Conservation (phyloP, 2,113 vertebrate species). For the Phasianus colchicus region DNA sequence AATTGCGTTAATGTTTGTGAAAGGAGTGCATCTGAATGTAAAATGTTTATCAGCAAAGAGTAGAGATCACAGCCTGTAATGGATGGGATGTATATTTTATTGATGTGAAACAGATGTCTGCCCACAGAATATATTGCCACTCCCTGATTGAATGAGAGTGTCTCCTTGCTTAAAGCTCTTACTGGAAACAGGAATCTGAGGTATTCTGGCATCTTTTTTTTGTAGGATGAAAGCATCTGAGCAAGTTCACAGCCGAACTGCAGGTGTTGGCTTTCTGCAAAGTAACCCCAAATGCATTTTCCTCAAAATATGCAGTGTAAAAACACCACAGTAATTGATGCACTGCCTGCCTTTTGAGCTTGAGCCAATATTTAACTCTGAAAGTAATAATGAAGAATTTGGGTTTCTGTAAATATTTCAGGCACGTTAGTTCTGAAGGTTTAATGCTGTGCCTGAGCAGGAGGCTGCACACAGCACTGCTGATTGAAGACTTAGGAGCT, state of each 20-base stretch:
- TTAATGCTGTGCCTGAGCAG: not conserved
- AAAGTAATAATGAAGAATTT: not conserved
- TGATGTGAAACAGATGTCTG: not conserved
- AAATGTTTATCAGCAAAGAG: not conserved
- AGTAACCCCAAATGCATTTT: not conserved
- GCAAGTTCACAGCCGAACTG: not conserved
- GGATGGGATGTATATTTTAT: not conserved
- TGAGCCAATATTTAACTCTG: not conserved
- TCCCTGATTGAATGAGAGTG: rapidly evolving
- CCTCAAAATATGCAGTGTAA: not conserved
- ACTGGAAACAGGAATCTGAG: not conserved
- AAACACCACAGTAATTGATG: not conserved
- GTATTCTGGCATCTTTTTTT: not conserved
- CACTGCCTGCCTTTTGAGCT: not conserved
- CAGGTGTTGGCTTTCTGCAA: not conserved
- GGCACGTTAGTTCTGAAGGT: not conserved
- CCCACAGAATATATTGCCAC: not conserved
- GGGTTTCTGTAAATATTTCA: not conserved
- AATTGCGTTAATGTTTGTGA: not conserved
- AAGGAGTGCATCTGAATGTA: not conserved
- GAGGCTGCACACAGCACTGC: not conserved
- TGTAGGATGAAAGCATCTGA: not conserved
- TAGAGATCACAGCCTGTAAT: not conserved
- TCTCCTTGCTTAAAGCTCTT: not conserved
- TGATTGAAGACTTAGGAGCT: not conserved